Conservation (phyloP, 2,888 invertebrate species). For the Platypus cylindrus region DNA sequence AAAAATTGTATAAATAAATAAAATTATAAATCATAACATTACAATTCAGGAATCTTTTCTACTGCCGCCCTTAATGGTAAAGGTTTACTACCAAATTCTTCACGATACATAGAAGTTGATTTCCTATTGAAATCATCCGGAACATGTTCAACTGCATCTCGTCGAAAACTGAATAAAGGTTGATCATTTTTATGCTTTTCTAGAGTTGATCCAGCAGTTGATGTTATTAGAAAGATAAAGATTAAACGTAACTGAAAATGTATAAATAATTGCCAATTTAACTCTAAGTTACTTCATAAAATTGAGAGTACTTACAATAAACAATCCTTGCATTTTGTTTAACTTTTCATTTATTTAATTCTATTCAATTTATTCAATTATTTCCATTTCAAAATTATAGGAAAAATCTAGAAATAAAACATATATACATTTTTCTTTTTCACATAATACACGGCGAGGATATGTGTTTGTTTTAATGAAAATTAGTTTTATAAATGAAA, state of each 20-base stretch:
- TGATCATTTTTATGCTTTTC: slow-evolving; percentile 24
- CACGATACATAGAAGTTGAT: slow-evolving; percentile 21
- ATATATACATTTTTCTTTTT: too few species aligned
- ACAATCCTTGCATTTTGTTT: too few species aligned
- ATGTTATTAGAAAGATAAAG: slow-evolving; percentile 20
- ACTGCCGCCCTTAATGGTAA: slow-evolving; percentile 64
- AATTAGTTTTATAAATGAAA: slow-evolving; percentile 10
- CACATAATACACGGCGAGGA: too few species aligned
- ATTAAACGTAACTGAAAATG: slow-evolving; percentile 26
- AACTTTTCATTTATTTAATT: too few species aligned
- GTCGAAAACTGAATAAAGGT: slow-evolving; percentile 31
- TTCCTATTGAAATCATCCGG: slow-evolving; percentile 21
- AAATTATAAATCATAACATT: too few species aligned
- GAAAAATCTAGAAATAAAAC: too few species aligned
- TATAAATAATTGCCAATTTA: too few species aligned
- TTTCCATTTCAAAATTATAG: too few species aligned
- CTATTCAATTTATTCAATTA: too few species aligned
- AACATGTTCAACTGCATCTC: slow-evolving; percentile 37
- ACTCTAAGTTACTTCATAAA: too few species aligned
- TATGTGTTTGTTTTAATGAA: too few species aligned
- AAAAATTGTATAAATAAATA: slow-evolving; percentile 1
- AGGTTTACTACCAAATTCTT: slow-evolving; percentile 33
- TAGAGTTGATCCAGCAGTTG: slow-evolving; percentile 20
- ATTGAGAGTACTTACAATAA: too few species aligned
- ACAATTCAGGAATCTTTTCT: slow-evolving; percentile 52